Base-by-base conservation (phyloP, 2,888 invertebrate genomes). In the Luperina nickerlii region DNA sequence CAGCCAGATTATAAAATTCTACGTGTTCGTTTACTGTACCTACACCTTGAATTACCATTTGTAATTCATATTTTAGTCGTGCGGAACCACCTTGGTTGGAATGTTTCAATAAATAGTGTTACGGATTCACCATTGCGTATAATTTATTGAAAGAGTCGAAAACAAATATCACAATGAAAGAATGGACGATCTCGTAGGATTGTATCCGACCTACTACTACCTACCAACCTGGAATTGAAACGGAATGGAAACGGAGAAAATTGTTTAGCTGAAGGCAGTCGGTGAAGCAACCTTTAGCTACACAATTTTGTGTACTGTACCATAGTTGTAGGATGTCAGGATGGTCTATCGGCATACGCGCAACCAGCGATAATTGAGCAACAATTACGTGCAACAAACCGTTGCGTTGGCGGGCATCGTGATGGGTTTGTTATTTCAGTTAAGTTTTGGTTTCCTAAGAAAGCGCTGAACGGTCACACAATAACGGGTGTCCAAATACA, bases 391-490 rank as follows among this genome's bases (percentile, higher is more conserved):
- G 32, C 51, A 67, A 45, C 32, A 20, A 32, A 48, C 32, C 2
- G 60, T 71, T 60, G 71, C 57, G 38, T 18, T 70, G 54, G 70
- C 54, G 24, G 54, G 70, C 54, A 18, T n/a, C 38, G n/a, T 48
- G 13, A 45, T 9, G 45, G 45, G 48, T 27, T 60, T 27, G 9
- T 24, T 42, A 67, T 73, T 80, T n/a, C 51, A 67, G 11, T 2
- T 6, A 32, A 20, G 45, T 45, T 13, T 45, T 45, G 45, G 11
- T 45, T 45, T 45, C 11, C 45, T 45, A 45, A 45, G 2, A 45
- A 45, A 45, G 45, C 45, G 48, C 13, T 48, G 48, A 48, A 13
- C 48, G 48, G 48, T 48, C 48, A 48, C 48, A 48, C 13, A 48
- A 48, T 13, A 48, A 48, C 48, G 13, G 13, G 3, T 13, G 5